Conservation (phyloP, 2,113 vertebrate species). For the Trochalopteron elliotii region DNA sequence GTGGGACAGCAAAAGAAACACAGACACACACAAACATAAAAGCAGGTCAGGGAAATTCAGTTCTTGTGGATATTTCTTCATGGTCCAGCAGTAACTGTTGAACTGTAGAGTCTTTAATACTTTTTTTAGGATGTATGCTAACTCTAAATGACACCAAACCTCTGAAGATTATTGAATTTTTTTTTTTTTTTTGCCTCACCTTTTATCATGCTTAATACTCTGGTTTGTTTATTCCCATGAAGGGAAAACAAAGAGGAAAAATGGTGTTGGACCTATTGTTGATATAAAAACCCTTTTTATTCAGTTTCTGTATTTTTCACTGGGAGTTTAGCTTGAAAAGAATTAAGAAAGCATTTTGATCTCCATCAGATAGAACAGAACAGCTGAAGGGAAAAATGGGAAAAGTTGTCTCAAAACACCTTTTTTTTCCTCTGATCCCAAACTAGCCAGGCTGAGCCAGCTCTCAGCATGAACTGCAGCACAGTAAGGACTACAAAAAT, state of each 20-base stretch:
- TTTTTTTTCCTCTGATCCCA: neutral
- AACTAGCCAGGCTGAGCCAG: neutral
- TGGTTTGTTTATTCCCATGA: neutral
- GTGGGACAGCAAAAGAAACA: neutral
- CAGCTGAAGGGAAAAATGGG: neutral
- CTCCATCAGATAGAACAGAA: neutral
- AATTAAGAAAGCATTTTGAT: neutral
- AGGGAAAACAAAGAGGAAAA: neutral
- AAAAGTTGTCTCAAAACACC: neutral
- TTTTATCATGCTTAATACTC: neutral
- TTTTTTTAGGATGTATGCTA: neutral
- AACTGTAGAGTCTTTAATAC: neutral
- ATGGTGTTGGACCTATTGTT: neutral
- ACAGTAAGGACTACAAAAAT: neutral
- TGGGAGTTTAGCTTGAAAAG: neutral
- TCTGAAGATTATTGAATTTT: neutral
- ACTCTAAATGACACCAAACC: neutral
- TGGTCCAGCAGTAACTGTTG: neutral
- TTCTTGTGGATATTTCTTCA: neutral
- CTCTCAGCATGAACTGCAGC: neutral
- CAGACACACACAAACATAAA: neutral
- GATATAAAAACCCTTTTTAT: neutral
- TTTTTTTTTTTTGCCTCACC: neutral
- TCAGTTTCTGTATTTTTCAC: neutral
- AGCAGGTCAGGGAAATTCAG: neutral